phyloP scores from a whole-genome alignment of 2,113 vertebrate species.

The Leucopsar rothschildi region DNA sequence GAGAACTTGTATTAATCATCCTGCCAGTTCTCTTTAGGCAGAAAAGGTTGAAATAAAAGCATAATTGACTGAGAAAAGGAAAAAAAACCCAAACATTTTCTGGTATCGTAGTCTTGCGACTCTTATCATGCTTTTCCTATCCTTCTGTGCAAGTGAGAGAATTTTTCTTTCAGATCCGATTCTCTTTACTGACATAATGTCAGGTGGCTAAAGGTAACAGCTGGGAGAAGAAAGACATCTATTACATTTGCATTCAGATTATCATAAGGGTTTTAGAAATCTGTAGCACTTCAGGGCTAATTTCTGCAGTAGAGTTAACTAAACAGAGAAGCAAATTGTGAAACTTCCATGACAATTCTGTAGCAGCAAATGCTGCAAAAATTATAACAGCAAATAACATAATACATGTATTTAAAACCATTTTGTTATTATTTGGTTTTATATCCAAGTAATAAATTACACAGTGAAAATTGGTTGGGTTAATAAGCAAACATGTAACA shows the following conservation, averaged over 20 bases:
- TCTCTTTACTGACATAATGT: conserved; percentile 30
- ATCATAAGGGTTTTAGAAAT: not conserved
- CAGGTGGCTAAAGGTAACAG: conserved; percentile 48
- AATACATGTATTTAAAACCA: not conserved
- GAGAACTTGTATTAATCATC: not conserved
- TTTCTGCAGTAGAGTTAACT: conserved; percentile 17
- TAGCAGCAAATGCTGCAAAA: conserved; percentile 1
- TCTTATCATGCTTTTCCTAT: not conserved
- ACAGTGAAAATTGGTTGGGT: not conserved
- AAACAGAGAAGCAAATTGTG: not conserved
- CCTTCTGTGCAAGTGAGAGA: not conserved
- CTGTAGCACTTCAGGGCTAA: conserved; percentile 15
- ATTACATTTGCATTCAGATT: conserved; percentile 46
- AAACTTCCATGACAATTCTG: conserved; percentile 36
- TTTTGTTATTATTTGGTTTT: conserved; percentile 15
- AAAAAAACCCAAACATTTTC: not conserved
- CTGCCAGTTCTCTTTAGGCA: not conserved
- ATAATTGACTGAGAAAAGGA: not conserved
- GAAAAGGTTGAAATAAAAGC: not conserved
- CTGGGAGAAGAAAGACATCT: conserved; percentile 16
- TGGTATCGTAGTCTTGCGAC: not conserved
- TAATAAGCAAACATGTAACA: not conserved
- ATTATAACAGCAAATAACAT: conserved; percentile 23
- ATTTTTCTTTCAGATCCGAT: conserved; percentile 13
- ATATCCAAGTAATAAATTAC: not conserved